These are phyloP conservation scores for Protaetia brevitarsis DNA, from an alignment of 1,140 invertebrate genomes.

Conservation along the genomic window DNA sequence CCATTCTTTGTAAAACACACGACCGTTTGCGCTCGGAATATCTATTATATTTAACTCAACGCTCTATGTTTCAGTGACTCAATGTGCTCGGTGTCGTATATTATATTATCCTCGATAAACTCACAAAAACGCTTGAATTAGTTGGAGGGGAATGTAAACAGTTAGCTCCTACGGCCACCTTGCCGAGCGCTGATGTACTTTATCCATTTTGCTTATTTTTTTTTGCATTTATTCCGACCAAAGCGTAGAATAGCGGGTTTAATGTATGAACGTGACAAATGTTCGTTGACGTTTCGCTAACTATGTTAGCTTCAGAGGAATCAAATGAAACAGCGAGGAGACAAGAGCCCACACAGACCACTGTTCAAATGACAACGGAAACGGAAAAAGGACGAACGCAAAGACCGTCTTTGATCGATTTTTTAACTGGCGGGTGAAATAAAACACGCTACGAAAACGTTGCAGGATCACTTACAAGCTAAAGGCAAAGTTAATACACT, in stretches of 20 bases:
- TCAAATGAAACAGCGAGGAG: conserved; percentile 41
- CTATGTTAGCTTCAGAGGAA: conserved; percentile 41
- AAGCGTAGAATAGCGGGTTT: neutral
- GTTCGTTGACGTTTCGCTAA: conserved; percentile 3
- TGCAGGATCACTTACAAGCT: conserved; percentile 26
- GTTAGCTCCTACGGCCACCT: too few species aligned
- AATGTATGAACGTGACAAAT: neutral
- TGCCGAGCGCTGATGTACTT: too few species aligned
- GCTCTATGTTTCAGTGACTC: too few species aligned
- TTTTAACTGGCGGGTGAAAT: conserved; percentile 61
- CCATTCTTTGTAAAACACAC: too few species aligned
- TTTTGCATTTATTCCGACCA: neutral
- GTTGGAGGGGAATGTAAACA: too few species aligned
- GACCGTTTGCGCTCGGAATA: too few species aligned
- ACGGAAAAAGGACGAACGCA: conserved; percentile 56
- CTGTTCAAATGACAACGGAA: conserved; percentile 49
- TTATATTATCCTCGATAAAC: too few species aligned
- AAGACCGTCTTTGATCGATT: conserved; percentile 66
- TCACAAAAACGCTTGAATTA: too few species aligned
- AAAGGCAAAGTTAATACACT: neutral
- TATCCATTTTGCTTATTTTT: neutral
- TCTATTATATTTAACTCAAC: too few species aligned
- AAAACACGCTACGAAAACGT: conserved; percentile 28
- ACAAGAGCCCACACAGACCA: conserved; percentile 36
- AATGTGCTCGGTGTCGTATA: too few species aligned